These are phyloP conservation scores for Drosophila nigrodunni DNA, from an alignment of 1,140 invertebrate genomes.

Conservation along the genomic window DNA sequence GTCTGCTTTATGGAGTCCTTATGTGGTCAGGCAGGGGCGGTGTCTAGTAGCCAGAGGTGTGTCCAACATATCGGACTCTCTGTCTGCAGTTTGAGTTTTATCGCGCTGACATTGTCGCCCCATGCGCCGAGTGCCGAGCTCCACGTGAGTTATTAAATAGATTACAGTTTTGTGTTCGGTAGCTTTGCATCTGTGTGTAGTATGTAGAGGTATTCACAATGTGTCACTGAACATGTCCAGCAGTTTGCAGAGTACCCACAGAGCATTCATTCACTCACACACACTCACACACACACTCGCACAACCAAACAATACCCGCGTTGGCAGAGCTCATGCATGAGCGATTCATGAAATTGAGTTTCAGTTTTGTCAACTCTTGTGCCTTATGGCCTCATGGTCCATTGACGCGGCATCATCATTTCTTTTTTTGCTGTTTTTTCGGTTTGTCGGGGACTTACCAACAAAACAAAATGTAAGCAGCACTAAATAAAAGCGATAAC, in stretches of 20 bases:
- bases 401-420: constrained; percentile 21
- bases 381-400: constrained; percentile 13
- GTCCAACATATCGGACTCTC: not conserved
- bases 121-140: constrained; percentile 14
- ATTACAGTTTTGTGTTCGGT: constrained; percentile 68
- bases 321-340: constrained; percentile 58
- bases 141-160: constrained; percentile 79
- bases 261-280: not conserved
- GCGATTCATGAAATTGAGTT: constrained; percentile 61
- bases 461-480: not conserved
- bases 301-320: constrained; percentile 23
- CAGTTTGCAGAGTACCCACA: constrained; percentile 8
- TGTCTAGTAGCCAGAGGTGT: not conserved
- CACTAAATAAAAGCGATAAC: not conserved
- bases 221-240: constrained; percentile 47
- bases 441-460: not conserved
- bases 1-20: not conserved
- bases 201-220: constrained; percentile 20
- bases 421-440: too few species aligned
- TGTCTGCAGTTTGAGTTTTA: constrained; percentile 48
- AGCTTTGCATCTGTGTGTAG: constrained; percentile 36
- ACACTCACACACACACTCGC: not conserved
- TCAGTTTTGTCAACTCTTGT: constrained; percentile 56
- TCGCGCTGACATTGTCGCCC: constrained; percentile 60
- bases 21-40: constrained; percentile 3